Percentiles rank a stretch among this genome's conserved stretches.
phyloP scores from a whole-genome alignment of 2,797 vertebrate species.

The Sebastes goodei region DNA sequence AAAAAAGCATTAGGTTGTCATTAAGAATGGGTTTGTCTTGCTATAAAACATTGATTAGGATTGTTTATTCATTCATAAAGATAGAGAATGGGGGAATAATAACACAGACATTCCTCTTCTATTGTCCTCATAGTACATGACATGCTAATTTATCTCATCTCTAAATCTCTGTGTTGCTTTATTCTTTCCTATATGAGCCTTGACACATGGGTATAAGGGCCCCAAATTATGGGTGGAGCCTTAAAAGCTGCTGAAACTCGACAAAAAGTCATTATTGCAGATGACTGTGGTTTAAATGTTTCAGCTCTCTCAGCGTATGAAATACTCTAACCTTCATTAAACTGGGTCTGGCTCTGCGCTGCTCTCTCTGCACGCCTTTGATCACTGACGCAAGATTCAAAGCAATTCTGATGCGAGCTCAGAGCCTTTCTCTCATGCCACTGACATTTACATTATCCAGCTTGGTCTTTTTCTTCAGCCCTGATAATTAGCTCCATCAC shows the following conservation, averaged over 20 bases:
- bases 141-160: slow-evolving; percentile 3
- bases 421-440: slow-evolving; percentile 39
- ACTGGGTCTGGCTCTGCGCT: slow-evolving; percentile 35
- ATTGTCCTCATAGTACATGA: neutral
- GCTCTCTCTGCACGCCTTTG: slow-evolving; percentile 53
- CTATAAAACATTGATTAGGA: slow-evolving; percentile 35
- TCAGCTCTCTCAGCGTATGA: slow-evolving; percentile 36
- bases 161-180: slow-evolving; percentile 13
- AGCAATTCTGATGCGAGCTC: slow-evolving; percentile 60
- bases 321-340: slow-evolving; percentile 61
- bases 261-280: slow-evolving; percentile 46
- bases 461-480: slow-evolving; percentile 47
- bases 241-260: slow-evolving; percentile 23
- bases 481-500: slow-evolving; percentile 65
- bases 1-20: slow-evolving; percentile 59
- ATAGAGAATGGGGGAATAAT: slow-evolving; percentile 1
- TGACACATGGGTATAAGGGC: slow-evolving; percentile 8
- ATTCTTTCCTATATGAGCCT: slow-evolving; percentile 35
- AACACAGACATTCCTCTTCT: neutral
- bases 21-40: slow-evolving; percentile 33
- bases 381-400: slow-evolving; percentile 65
- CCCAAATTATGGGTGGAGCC: neutral
- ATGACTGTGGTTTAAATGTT: slow-evolving; percentile 57
- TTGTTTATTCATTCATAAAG: slow-evolving; percentile 42
- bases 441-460: slow-evolving; percentile 72